Conservation (phyloP, 2,113 vertebrate genomes). For the Boulengerochromis microlepis region DNA sequence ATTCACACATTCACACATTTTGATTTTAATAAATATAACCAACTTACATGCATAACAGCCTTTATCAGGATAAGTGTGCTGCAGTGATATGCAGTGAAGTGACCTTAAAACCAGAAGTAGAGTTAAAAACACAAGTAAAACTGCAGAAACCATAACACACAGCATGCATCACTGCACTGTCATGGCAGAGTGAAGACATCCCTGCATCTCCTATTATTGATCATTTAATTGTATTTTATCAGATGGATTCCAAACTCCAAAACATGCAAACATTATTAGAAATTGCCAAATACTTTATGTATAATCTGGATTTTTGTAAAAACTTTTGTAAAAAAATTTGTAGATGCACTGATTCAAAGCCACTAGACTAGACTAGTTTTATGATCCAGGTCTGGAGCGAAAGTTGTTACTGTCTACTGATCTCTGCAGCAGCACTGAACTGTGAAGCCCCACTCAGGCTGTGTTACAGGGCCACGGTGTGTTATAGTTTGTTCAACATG, state of each 20-base stretch:
- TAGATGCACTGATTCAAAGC: neutral
- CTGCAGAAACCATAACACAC: neutral
- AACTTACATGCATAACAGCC: neutral
- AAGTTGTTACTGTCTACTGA: neutral
- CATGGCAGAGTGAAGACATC: neutral
- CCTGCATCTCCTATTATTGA: neutral
- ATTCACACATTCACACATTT: neutral
- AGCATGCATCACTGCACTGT: neutral
- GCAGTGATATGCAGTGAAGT: neutral
- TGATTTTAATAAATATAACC: neutral
- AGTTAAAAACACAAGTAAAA: neutral
- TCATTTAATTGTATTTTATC: neutral
- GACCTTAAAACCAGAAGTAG: neutral
- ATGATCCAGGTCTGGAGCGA: neutral
- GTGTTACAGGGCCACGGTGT: slow-evolving; percentile 28
- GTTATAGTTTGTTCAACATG: slow-evolving; percentile 55
- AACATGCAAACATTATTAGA: neutral
- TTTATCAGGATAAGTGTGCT: neutral
- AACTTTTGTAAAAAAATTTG: neutral
- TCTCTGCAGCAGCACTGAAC: slow-evolving; percentile 15
- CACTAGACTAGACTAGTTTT: neutral
- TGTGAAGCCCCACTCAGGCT: slow-evolving; percentile 5
- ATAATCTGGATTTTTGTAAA: neutral
- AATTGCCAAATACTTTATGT: neutral
- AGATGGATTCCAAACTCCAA: neutral